Base-by-base conservation (phyloP, 2,888 invertebrate species). In the Iselma pallidipennis region DNA sequence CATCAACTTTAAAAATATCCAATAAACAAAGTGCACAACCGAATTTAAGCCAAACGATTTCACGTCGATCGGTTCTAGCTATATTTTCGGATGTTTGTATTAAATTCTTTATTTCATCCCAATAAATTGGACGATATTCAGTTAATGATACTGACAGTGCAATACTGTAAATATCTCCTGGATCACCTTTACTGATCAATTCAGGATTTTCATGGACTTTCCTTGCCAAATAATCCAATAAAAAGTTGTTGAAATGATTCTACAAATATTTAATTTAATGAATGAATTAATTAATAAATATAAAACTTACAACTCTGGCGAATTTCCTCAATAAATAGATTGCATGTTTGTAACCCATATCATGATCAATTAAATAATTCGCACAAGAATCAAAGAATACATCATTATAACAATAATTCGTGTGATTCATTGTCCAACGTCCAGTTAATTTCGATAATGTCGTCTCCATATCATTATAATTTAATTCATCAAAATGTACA, bases 401-500 rank as follows among this genome's bases (percentile, higher is more conserved):
- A 69, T 88, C 87, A 67, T 88, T 84, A 69, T 89, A 90, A 74
- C 85, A 89, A 75, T 83, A 84, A 10, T n/a, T 53, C 4, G 81
- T 75, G 57, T 83, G 80, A 66, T 84, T 85, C 66, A 80, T 80
- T 61, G 82, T 61, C 60, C 84, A 81, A 63, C 83, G 80, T 5
- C 79, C 79, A 19, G 83, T 82, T 16, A 88, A 72, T 75, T 82
- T 85, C 0, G 83, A 81, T 1, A 86, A 76, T 0, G 85, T 83
- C 37, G 81, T 79, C 66, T 86, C 79, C 33, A 89, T 77, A 16
- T 87, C 85, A 0, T 82, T 79, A 61, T 82, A 85, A 0, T 79
- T 68, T 56, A 86, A 72, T 49, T 80, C 73, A 49, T 84, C 78
- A 0, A 86, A 75, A 42, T 81, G 74, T 59, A 84, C 78, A 2